Base-by-base conservation (phyloP, 1,140 invertebrate species). In the Protaetia brevitarsis region DNA sequence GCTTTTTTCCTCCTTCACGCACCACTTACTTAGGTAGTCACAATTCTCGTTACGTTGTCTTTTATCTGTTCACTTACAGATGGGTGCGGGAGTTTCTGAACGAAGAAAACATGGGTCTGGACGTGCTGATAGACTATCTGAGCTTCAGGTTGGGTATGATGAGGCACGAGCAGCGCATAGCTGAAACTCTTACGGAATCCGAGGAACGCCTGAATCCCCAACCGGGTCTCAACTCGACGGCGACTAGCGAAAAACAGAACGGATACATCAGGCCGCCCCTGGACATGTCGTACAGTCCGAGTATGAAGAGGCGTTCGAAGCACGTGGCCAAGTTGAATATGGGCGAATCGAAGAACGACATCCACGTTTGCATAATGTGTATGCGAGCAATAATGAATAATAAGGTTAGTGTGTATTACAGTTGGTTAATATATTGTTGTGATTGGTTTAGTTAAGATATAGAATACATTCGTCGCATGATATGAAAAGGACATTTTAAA, bases 331-430 rank as follows among this genome's bases (percentile, higher is more conserved):
- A 93, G 75, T 82, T 98, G 28, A 97, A 97, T 78, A 97, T 98
- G 93, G 97, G 96, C 36, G 95, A 98, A 73, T 92, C 95, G 36
- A 95, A 96, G 69, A 97, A 99, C 80, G 97, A 99, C 78, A 97
- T 99, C 71, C 97, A 99, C 81, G 95, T 99, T 62, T 98, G 96
- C 83, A 98, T 99, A 71, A 93, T 98, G 88, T 99, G 97, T 82
- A 89, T 99, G 82, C 86, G 97, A 28, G 97, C 97, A 60, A 99
- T 99, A 73, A 99, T 99, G 97, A 99, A 99, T 82, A 99, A 99
- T 79, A 99, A 98, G 86, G 93, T 94, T 81, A 77, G 64, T 69
- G 69, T 36, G 11, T 51, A 51, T 51, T 51, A 16, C 45, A 51
- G n/a, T 51, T n/a, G n/a, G n/a, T n/a, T n/a, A n/a, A n/a, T n/a